These are phyloP conservation scores for Drosophila pectinifera DNA, from an alignment of 1,140 invertebrate genomes.

Conservation along the genomic window DNA sequence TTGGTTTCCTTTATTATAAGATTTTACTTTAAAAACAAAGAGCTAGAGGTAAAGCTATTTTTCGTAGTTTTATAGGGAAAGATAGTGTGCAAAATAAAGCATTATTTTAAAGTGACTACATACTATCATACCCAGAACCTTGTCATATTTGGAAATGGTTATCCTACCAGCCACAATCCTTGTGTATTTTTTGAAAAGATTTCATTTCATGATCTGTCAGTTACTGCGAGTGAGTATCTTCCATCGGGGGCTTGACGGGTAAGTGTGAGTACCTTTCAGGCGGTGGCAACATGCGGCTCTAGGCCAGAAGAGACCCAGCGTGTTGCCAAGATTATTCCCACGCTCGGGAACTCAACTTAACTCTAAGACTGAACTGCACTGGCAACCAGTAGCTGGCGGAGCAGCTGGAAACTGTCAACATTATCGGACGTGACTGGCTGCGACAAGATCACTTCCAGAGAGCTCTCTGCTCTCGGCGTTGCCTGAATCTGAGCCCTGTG, in stretches of 20 bases:
- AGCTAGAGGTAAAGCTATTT: background rate
- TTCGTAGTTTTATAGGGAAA: background rate
- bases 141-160: too few relatives aligned
- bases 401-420: constrained; percentile 71
- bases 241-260: background rate
- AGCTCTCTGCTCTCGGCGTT: too few relatives aligned
- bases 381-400: constrained; percentile 67
- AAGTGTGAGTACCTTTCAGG: constrained; percentile 27
- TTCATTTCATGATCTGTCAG: too few relatives aligned
- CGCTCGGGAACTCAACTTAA: constrained; percentile 23
- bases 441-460: constrained; percentile 78
- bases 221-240: background rate
- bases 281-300: constrained; percentile 7
- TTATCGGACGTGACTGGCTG: constrained; percentile 72
- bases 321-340: constrained; percentile 38
- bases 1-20: too few relatives aligned
- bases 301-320: constrained; percentile 9
- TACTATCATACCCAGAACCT: too few relatives aligned
- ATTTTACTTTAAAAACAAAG: background rate
- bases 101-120: background rate
- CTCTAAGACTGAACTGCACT: background rate
- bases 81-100: too few relatives aligned
- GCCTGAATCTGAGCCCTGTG: constrained; percentile 16
- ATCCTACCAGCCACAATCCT: too few relatives aligned
- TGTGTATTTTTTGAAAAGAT: background rate